Percentiles rank a stretch among this genome's conserved stretches.
Evolutionary conservation across 2,113 vertebrate genomes (phyloP).

Genomic region (Tetraodon nigroviridis): DNA sequence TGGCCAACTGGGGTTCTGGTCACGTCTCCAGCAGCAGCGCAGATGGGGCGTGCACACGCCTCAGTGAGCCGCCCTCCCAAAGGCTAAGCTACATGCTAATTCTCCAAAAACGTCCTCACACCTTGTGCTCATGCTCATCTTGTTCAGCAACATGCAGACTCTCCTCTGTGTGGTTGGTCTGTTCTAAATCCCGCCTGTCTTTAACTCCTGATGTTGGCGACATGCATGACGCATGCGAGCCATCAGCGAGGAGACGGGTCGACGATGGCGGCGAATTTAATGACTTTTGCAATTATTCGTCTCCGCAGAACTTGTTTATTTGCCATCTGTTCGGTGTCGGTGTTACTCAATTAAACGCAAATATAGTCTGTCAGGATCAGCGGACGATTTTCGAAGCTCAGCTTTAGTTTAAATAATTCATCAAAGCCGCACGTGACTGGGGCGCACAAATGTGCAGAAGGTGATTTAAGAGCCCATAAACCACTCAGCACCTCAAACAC

Average conservation of each 20-base stretch:
- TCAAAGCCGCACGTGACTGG: neutral
- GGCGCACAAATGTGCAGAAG: conserved; percentile 12
- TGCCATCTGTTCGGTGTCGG: conserved; percentile 24
- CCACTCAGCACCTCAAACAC: no score
- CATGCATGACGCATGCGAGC: conserved; percentile 33
- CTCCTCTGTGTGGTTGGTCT: conserved; percentile 5
- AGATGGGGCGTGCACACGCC: conserved; percentile 9
- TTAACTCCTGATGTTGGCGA: conserved; percentile 34
- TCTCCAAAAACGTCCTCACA: conserved; percentile 12
- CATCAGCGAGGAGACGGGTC: conserved; percentile 16
- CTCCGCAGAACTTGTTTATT: conserved; percentile 5
- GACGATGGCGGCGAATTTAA: neutral
- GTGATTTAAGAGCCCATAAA: neutral
- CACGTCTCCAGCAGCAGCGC: conserved; percentile 35
- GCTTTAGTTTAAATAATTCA: conserved; percentile 14
- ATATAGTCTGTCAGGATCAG: conserved; percentile 3
- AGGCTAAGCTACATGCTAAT: conserved; percentile 13
- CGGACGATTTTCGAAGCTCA: neutral
- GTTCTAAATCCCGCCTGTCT: conserved; percentile 42
- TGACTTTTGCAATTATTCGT: conserved; percentile 8
- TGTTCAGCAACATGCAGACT: neutral
- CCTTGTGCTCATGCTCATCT: neutral
- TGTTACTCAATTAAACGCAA: conserved; percentile 6
- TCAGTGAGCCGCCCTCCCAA: neutral
- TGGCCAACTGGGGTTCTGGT: conserved; percentile 47